phyloP scores from a whole-genome alignment of 2,888 invertebrate genomes.

The Nephrotoma guestfalica region DNA sequence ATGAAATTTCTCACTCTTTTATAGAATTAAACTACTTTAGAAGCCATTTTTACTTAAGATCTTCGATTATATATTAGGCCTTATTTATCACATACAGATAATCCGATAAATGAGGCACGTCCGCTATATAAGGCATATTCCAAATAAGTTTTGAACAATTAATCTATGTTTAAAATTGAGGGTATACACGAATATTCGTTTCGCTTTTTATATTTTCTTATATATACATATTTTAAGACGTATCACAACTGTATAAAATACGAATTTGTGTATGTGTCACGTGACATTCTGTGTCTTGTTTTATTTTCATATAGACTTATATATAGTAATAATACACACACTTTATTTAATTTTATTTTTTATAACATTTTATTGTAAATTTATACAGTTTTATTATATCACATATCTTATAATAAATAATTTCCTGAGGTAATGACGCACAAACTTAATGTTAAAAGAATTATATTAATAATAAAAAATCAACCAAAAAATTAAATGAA shows the following conservation, averaged over 20 bases:
- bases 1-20: too few relatives aligned
- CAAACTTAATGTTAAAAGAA: neutral
- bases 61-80: too few relatives aligned
- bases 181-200: too few relatives aligned
- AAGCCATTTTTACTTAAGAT: too few relatives aligned
- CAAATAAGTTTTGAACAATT: too few relatives aligned
- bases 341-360: neutral
- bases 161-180: too few relatives aligned
- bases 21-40: too few relatives aligned
- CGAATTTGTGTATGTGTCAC: neutral
- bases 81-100: too few relatives aligned
- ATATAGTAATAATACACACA: neutral
- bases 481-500: neutral
- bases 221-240: neutral
- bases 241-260: neutral
- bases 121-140: too few relatives aligned
- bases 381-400: neutral
- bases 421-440: neutral
- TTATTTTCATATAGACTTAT: neutral
- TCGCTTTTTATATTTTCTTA: neutral
- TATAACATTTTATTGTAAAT: neutral
- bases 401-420: neutral
- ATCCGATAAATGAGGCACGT: too few relatives aligned
- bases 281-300: neutral
- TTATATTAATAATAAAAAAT: neutral